Percentiles rank a stretch among this genome's conserved stretches.
Conservation (phyloP, 2,113 vertebrate genomes). For the Hipposideros armiger region DNA sequence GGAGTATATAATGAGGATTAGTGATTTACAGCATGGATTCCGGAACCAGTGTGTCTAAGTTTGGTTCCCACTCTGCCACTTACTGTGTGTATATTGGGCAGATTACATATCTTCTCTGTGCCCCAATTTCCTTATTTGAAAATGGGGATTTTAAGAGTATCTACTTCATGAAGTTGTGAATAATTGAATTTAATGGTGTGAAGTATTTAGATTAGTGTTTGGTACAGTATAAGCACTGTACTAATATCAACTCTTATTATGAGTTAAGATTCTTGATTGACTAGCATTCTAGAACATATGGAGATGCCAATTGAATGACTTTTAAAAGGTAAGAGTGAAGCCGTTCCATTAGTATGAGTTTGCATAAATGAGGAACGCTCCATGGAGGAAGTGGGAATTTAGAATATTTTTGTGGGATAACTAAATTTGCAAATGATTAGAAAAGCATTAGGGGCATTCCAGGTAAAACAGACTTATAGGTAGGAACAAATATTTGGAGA, state of each 20-base stretch:
- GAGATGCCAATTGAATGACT: not conserved
- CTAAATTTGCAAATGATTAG: not conserved
- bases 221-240: not conserved
- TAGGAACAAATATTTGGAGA: not conserved
- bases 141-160: not conserved
- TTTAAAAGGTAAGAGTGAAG: not conserved
- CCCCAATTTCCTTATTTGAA: slow-evolving; percentile 3
- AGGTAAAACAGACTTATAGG: not conserved
- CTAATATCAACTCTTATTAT: not conserved
- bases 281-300: slow-evolving; percentile 37
- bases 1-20: not conserved
- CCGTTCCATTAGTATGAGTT: not conserved
- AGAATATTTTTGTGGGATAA: not conserved
- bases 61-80: not conserved
- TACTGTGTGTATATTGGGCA: not conserved
- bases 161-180: not conserved
- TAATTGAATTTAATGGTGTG: not conserved
- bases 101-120: not conserved
- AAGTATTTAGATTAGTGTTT: not conserved
- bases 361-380: not conserved
- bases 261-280: slow-evolving; percentile 51
- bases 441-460: not conserved
- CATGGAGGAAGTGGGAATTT: not conserved
- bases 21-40: not conserved
- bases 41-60: not conserved